Evolutionary conservation across 1,140 invertebrate species (phyloP).

Genomic region (Orius laevigatus): DNA sequence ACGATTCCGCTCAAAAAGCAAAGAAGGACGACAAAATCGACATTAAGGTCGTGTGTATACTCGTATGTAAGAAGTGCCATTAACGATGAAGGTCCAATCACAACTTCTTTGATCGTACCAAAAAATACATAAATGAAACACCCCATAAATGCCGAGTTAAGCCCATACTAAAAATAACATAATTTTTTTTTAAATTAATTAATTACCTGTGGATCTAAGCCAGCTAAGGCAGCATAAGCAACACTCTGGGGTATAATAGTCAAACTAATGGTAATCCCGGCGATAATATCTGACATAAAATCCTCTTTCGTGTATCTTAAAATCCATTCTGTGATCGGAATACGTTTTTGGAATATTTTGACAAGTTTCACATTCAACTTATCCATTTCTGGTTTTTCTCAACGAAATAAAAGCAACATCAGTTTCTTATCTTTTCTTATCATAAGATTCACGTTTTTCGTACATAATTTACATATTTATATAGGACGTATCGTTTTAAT

Average conservation of each 20-base stretch:
- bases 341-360: not conserved
- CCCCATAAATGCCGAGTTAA: slow-evolving; percentile 54
- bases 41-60: slow-evolving; percentile 48
- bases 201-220: slow-evolving; percentile 36
- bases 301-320: slow-evolving; percentile 32
- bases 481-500: no score
- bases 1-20: slow-evolving; percentile 58
- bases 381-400: slow-evolving; percentile 8
- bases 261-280: slow-evolving; percentile 46
- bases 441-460: no score
- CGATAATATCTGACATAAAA: slow-evolving; percentile 34
- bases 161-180: slow-evolving; percentile 40
- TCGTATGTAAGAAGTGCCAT: slow-evolving; percentile 65
- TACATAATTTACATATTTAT: no score
- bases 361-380: not conserved
- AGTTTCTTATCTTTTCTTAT: no score
- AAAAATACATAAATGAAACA: slow-evolving; percentile 74
- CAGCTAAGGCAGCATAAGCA: slow-evolving; percentile 46
- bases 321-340: slow-evolving; percentile 35
- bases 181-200: not conserved
- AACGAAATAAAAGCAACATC: no score
- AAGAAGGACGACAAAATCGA: slow-evolving; percentile 61
- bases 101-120: slow-evolving; percentile 80
- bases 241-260: slow-evolving; percentile 53
- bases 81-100: slow-evolving; percentile 74